These are phyloP conservation scores for Peucedramus taeniatus DNA, from an alignment of 2,113 vertebrate genomes.

Conservation along the genomic window DNA sequence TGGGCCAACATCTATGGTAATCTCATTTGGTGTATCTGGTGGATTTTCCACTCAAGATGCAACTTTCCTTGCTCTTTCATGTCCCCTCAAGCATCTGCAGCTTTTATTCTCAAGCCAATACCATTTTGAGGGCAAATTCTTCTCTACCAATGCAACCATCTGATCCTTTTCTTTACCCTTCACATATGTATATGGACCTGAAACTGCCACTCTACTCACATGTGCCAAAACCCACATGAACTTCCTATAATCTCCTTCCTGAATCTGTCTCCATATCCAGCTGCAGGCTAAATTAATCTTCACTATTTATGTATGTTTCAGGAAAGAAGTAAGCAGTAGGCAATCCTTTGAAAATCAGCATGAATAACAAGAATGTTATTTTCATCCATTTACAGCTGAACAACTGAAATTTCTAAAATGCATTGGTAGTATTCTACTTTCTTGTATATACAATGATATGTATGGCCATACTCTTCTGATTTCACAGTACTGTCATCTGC, in stretches of 20 bases:
- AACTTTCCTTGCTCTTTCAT: not conserved
- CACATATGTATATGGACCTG: not conserved
- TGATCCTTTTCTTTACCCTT: not conserved
- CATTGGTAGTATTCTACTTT: not conserved
- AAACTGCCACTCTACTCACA: not conserved
- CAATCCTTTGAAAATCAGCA: not conserved
- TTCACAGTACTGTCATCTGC: not conserved
- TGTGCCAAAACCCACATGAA: not conserved
- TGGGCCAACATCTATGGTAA: not conserved
- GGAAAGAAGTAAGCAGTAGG: not conserved
- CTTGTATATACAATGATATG: not conserved
- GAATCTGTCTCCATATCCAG: not conserved
- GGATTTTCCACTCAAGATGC: not conserved
- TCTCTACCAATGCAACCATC: not conserved
- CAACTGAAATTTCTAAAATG: not conserved
- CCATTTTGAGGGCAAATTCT: not conserved
- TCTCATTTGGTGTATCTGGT: not conserved
- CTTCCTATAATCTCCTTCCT: not conserved
- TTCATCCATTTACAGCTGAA: not conserved
- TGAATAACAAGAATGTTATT: not conserved
- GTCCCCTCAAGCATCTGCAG: not conserved
- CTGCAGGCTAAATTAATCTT: not conserved
- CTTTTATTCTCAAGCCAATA: not conserved
- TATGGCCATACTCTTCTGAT: not conserved
- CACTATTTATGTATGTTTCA: not conserved